Conservation (phyloP, 2,888 invertebrate species). For the Acrocyrtus sp. region DNA sequence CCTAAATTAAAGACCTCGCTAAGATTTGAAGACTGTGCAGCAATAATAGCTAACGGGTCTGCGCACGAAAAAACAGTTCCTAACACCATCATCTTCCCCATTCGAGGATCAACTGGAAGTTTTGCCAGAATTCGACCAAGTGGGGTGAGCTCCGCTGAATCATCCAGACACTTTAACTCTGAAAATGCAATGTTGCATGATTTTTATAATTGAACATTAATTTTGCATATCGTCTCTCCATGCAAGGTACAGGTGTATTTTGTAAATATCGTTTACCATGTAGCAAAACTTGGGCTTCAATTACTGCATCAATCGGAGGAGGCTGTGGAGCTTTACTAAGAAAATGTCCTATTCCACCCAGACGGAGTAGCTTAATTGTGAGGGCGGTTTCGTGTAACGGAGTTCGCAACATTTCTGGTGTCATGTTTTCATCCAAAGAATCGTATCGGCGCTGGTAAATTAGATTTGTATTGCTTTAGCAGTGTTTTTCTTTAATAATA, state of each 20-base stretch:
- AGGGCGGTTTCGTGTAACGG: slow-evolving; percentile 95
- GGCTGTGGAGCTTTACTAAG: slow-evolving; percentile 95
- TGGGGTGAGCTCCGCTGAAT: slow-evolving; percentile 88
- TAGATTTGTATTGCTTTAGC: too few relatives aligned
- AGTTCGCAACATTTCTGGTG: slow-evolving; percentile 97
- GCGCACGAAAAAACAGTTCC: slow-evolving; percentile 92
- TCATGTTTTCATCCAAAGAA: slow-evolving; percentile 86
- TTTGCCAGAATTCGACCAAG: slow-evolving; percentile 93
- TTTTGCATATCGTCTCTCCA: not conserved
- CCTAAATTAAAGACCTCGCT: slow-evolving; percentile 92
- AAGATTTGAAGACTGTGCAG: slow-evolving; percentile 94
- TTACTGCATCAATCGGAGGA: slow-evolving; percentile 96
- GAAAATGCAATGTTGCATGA: slow-evolving; percentile 64
- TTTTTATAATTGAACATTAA: slow-evolving; percentile 1
- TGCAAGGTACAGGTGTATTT: not conserved
- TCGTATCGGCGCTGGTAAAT: slow-evolving; percentile 72
- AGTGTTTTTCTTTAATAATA: too few relatives aligned
- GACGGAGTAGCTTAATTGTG: slow-evolving; percentile 86
- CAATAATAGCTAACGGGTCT: slow-evolving; percentile 91
- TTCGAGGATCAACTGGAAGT: slow-evolving; percentile 92
- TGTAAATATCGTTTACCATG: slow-evolving; percentile 65
- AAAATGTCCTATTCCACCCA: slow-evolving; percentile 94
- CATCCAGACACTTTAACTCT: slow-evolving; percentile 93
- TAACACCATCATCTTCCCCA: slow-evolving; percentile 97
- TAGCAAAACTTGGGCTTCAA: slow-evolving; percentile 90